Evolutionary conservation across 2,888 invertebrate genomes (phyloP).

Genomic region (Diarsia mendica): DNA sequence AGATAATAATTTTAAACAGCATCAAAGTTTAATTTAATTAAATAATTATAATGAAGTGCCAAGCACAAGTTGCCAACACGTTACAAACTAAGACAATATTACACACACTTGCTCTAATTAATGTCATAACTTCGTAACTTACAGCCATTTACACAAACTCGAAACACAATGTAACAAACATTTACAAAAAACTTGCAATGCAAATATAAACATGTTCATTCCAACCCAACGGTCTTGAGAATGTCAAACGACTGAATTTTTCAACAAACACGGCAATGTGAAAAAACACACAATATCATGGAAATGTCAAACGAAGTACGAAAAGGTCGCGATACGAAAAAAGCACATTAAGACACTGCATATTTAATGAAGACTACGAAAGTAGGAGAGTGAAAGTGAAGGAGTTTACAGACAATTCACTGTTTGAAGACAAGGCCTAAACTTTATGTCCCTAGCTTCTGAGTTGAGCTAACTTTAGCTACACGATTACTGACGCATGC

Average conservation of each 20-base stretch:
- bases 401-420: slow-evolving; percentile 23
- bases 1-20: slow-evolving; percentile 7
- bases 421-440: slow-evolving; percentile 12
- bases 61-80: slow-evolving; percentile 32
- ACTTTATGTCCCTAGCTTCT: slow-evolving; percentile 10
- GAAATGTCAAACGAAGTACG: slow-evolving; percentile 37
- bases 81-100: slow-evolving; percentile 47
- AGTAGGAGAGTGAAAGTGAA: slow-evolving; percentile 23
- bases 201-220: slow-evolving; percentile 23
- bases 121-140: slow-evolving; percentile 40
- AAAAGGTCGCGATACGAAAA: slow-evolving; percentile 35
- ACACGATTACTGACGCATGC: neutral
- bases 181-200: slow-evolving; percentile 33
- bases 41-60: slow-evolving; percentile 39
- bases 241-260: slow-evolving; percentile 42
- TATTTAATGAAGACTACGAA: slow-evolving; percentile 35
- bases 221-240: slow-evolving; percentile 23
- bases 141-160: slow-evolving; percentile 36
- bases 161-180: slow-evolving; percentile 13
- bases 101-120: slow-evolving; percentile 51
- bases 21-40: slow-evolving; percentile 28
- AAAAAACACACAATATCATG: slow-evolving; percentile 27
- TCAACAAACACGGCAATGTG: slow-evolving; percentile 29
- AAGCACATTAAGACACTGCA: slow-evolving; percentile 33
- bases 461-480: neutral